A percentile compares a stretch with the other conserved stretches of the same genome.
phyloP scores from a whole-genome alignment of 2,888 invertebrate species.

The Congeria kusceri region DNA sequence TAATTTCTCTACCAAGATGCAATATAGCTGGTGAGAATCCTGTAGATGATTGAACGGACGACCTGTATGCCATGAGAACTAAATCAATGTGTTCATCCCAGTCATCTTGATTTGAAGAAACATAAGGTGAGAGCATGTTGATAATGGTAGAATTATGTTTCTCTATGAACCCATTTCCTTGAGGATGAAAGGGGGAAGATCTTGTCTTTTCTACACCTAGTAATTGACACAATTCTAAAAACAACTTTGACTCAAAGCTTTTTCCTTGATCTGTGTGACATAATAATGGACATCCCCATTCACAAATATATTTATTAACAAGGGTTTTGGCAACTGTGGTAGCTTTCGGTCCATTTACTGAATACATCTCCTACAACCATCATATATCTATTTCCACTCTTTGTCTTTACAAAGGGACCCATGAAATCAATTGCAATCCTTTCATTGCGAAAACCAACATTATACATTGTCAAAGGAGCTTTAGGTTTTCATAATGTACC shows the following conservation, averaged over 20 bases:
- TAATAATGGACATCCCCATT: not conserved
- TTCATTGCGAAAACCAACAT: constrained; percentile 14
- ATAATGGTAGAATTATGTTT: constrained; percentile 41
- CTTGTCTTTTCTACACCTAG: constrained; percentile 55
- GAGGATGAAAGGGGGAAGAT: constrained; percentile 49
- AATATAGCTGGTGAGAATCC: constrained; percentile 41
- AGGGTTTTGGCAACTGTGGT: constrained; percentile 53
- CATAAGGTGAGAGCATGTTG: constrained; percentile 57
- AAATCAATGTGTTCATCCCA: constrained; percentile 56
- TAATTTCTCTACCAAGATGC: constrained; percentile 51
- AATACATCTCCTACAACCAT: no score
- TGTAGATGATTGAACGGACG: constrained; percentile 51
- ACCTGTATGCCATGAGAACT: constrained; percentile 59
- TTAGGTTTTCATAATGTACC: not conserved
- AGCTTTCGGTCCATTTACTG: constrained; percentile 31
- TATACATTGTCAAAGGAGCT: constrained; percentile 3
- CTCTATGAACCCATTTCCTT: constrained; percentile 56
- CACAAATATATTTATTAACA: constrained; percentile 41
- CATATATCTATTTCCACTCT: no score
- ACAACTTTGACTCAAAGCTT: no score
- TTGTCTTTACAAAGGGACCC: not conserved
- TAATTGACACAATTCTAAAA: constrained; percentile 47
- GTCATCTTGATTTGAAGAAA: no score
- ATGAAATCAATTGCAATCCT: not conserved
- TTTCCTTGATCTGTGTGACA: no score